A percentile compares a stretch with the other conserved stretches of the same genome.
These are phyloP conservation scores for Holothuria leucospilota DNA, from an alignment of 53 echinoderm and acorn worm species.

Conservation along the genomic window DNA sequence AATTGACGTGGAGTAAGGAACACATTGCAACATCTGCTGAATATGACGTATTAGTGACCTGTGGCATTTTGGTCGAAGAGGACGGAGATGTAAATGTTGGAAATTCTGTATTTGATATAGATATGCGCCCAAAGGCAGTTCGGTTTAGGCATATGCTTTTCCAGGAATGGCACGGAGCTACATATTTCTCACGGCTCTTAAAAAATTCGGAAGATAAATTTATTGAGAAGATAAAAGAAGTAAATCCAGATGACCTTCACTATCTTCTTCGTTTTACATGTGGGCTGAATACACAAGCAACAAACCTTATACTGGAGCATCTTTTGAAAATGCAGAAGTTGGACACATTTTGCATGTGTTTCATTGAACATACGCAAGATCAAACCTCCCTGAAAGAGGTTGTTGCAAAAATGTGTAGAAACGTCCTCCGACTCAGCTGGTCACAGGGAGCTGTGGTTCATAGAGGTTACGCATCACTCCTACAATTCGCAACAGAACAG, in stretches of 20 bases:
- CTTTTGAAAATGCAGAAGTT: not conserved
- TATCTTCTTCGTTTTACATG: not conserved
- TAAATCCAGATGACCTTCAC: not conserved
- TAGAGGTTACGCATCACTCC: not conserved
- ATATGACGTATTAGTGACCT: not conserved
- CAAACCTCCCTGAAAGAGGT: not conserved
- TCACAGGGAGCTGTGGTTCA: not conserved
- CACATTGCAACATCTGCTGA: not conserved
- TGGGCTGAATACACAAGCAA: conserved; percentile 1
- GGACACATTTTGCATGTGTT: not conserved
- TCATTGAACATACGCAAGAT: not conserved
- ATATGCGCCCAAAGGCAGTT: not conserved
- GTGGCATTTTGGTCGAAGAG: conserved; percentile 6
- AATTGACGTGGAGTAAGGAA: not conserved
- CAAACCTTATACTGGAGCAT: not conserved
- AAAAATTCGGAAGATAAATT: not conserved
- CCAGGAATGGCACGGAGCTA: conserved; percentile 5
- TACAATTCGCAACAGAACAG: conserved; percentile 1
- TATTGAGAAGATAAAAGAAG: not conserved
- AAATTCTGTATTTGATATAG: not conserved
- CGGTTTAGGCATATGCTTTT: conserved; percentile 11
- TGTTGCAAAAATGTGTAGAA: not conserved
- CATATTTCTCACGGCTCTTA: not conserved
- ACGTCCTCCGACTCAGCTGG: not conserved
- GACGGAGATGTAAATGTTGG: not conserved